A percentile compares a stretch with the other conserved stretches of the same genome.
phyloP scores from a whole-genome alignment of 2,113 vertebrate genomes.

The Python bivittatus region DNA sequence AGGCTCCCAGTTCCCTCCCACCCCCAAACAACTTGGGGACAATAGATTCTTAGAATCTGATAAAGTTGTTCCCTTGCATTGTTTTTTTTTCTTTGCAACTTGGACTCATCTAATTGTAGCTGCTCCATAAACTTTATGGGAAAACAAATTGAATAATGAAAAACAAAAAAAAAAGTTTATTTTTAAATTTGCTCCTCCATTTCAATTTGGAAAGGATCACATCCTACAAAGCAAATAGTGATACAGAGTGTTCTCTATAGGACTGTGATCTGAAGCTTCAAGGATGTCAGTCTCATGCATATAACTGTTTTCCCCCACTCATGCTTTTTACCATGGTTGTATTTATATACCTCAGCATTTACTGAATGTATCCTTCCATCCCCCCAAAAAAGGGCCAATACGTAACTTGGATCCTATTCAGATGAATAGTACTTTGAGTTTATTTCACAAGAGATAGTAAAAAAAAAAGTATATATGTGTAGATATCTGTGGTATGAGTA shows the following conservation, averaged over 20 bases:
- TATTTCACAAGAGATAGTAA: background rate
- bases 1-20: constrained; percentile 47
- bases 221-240: constrained; percentile 7
- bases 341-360: background rate
- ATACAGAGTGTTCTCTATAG: background rate
- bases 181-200: background rate
- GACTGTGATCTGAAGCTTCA: background rate
- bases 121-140: constrained; percentile 78
- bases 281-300: background rate
- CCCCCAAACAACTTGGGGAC: constrained; percentile 58
- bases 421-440: background rate
- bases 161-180: constrained; percentile 43
- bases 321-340: background rate
- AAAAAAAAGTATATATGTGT: background rate
- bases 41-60: constrained; percentile 66
- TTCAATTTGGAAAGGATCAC: background rate
- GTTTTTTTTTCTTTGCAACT: constrained; percentile 50
- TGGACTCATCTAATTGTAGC: constrained; percentile 71
- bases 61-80: constrained; percentile 49
- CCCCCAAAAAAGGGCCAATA: background rate
- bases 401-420: background rate
- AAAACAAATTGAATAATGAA: constrained; percentile 67
- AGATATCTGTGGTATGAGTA: background rate
- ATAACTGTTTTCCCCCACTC: background rate
- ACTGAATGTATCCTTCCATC: background rate